These are phyloP conservation scores for Urosaurus nigricauda DNA, from an alignment of 2,797 vertebrate genomes.

Conservation along the genomic window DNA sequence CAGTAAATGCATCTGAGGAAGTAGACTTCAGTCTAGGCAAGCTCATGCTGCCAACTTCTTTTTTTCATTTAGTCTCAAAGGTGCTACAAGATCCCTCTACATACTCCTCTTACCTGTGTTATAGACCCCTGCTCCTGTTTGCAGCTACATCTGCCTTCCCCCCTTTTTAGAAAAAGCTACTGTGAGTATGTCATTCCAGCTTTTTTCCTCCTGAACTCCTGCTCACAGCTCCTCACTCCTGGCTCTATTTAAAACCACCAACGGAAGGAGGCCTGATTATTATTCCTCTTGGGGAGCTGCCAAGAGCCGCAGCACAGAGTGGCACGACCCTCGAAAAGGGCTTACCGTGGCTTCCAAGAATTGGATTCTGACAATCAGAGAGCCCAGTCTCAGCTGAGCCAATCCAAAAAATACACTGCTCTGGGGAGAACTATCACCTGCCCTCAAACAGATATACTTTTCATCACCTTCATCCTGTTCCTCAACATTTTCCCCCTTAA, in stretches of 20 bases:
- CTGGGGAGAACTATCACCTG: too few species aligned
- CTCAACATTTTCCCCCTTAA: background rate
- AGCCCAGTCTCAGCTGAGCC: background rate
- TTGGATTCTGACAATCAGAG: background rate
- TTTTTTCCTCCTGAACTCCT: background rate
- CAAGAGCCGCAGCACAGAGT: background rate
- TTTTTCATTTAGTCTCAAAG: too few species aligned
- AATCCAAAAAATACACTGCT: background rate
- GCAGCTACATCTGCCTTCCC: background rate
- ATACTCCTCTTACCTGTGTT: background rate
- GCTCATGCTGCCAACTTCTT: too few species aligned
- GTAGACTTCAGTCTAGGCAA: too few species aligned
- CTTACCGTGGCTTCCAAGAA: background rate
- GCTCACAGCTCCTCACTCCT: background rate
- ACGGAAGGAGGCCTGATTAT: background rate
- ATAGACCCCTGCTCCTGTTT: background rate
- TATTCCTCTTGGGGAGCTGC: constrained; percentile 16
- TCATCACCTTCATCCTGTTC: background rate
- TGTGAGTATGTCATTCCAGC: background rate
- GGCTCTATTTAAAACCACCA: constrained; percentile 9
- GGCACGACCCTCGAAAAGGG: background rate
- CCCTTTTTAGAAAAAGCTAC: background rate
- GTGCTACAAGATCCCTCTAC: too few species aligned
- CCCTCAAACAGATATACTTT: background rate
- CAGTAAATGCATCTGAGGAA: too few species aligned